Conservation (phyloP, 2,113 vertebrate species). For the Coracopsis vasa region DNA sequence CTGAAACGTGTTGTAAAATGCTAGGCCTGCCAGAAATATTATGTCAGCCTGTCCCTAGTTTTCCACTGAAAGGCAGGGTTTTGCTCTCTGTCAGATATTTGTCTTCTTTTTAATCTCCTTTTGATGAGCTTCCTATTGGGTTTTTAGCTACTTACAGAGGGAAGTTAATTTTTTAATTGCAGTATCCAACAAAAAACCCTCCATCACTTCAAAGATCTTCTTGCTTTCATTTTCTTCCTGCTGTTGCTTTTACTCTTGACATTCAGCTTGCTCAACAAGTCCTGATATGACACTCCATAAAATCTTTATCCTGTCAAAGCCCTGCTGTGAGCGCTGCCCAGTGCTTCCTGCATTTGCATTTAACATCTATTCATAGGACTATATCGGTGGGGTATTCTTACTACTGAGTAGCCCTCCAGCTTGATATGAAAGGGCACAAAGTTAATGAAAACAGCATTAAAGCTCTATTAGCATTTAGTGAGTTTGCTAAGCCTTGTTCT, state of each 20-base stretch:
- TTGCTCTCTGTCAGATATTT: background rate
- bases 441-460: conserved; percentile 71
- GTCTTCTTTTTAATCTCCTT: background rate
- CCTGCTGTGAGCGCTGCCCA: conserved; percentile 55
- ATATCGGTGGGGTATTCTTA: conserved; percentile 39
- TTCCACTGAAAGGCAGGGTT: background rate
- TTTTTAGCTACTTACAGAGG: background rate
- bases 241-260: conserved; percentile 43
- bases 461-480: conserved; percentile 43
- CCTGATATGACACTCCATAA: conserved; percentile 43
- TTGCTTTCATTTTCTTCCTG: conserved; percentile 3
- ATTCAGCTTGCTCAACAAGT: conserved; percentile 52
- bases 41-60: background rate
- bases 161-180: conserved; percentile 33
- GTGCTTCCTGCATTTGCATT: conserved; percentile 51
- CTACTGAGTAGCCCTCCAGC: conserved; percentile 50
- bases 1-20: background rate
- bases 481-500: conserved; percentile 19
- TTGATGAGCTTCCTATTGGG: background rate
- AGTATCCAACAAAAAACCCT: background rate
- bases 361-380: conserved; percentile 20
- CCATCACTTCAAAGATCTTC: background rate
- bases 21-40: background rate
- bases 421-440: conserved; percentile 57
- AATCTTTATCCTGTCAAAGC: conserved; percentile 63